Evolutionary conservation across 2,113 vertebrate species (phyloP), one percentile per base, ranked within the genome.

Genomic region (Polyodon spathula): DNA sequence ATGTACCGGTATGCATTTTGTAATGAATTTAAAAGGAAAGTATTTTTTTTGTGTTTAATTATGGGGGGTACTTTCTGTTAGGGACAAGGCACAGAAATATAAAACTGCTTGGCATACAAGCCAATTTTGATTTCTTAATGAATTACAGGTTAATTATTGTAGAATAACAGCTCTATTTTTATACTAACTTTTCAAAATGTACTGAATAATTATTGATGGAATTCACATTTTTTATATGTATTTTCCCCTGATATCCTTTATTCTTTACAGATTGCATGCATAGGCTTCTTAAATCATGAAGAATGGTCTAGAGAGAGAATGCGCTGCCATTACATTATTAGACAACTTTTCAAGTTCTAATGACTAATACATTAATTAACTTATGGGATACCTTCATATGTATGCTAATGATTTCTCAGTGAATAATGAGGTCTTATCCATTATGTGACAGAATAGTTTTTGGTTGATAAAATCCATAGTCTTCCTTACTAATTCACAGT

Each of bases 331-430:
- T 55, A 55, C 17, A 55, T 55, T 55, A 37, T 55, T 11, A 17
- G 11, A 8, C 5, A 38, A 38, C 53, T 55, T 37, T 16, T 55
- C 53, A 55, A 17, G 5, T 55, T 55, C 17, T 55, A 55, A 55
- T 37, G 53, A 55, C 53, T 55, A 55, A 55, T 37, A 55, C 37
- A 55, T 37, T 55, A 55, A 55, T 55, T 27, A 55, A 55, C 37
- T 55, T 55, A 55, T 55, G 53, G 53, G 17, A 55, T 55, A 55
- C 53, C 53, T 55, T 55, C 53, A 55, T 55, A 9, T 55, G 53
- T 16, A 55, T 55, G 15, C 53, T 55, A 55, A 55, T 55, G 53
- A 4, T 55, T 55, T 55, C 15, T 37, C 10, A 6, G 10, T 55
- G 53, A 55, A 37, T 55, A 38, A 55, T 55, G 16, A 55, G 53